Percentiles rank a stretch among this genome's conserved stretches.
Conservation (phyloP, 2,113 vertebrate genomes). For the Charina bottae region DNA sequence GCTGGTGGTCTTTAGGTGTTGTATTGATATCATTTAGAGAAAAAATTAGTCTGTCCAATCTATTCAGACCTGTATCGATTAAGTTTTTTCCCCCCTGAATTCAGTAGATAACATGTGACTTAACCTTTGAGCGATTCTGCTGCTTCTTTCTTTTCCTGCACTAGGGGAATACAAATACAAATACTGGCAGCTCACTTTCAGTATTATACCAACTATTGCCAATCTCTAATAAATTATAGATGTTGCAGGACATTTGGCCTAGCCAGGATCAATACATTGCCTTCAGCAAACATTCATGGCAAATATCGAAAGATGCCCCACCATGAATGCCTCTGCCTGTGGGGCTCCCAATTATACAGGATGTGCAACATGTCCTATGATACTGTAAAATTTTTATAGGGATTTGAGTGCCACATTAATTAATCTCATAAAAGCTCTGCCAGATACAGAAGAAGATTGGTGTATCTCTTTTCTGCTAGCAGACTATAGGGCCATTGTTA, state of each 20-base stretch:
- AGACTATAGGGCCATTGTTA: neutral
- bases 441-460: neutral
- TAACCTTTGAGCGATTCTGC: neutral
- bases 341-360: neutral
- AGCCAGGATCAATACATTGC: neutral
- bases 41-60: neutral
- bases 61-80: neutral
- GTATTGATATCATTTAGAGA: neutral
- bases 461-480: neutral
- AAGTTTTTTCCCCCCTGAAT: neutral
- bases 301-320: neutral
- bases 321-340: neutral
- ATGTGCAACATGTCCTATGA: neutral
- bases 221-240: neutral
- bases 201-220: neutral
- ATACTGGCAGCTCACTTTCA: neutral
- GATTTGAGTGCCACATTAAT: neutral
- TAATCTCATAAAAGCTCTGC: neutral
- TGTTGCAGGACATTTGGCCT: neutral
- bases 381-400: neutral
- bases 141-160: neutral
- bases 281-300: neutral
- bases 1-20: neutral
- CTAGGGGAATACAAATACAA: neutral
- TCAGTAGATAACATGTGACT: neutral